Evolutionary conservation across 2,797 vertebrate species (phyloP), one percentile per base, ranked within the genome.

Genomic region (Centroberyx gerrardi): DNA sequence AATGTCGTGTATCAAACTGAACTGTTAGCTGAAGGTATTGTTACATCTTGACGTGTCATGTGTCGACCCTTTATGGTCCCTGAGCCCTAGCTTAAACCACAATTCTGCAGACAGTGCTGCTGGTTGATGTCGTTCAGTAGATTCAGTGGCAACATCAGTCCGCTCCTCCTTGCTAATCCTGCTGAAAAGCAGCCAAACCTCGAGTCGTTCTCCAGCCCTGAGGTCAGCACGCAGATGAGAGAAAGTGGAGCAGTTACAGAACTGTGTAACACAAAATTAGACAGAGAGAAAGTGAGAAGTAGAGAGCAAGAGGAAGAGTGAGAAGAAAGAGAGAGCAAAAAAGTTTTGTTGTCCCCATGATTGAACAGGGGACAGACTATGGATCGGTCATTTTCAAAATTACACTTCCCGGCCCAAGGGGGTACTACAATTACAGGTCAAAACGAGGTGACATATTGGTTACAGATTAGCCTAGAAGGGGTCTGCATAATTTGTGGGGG

Each of bases 401-500:
- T 12, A 42, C 9, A 42, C 12, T 2, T 2, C 2, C 8, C 8
- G 38, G 9, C 40, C 40, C 40, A 10, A 10, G 12, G 40, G 40
- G 12, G 8, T 3, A 9, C 40, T 10, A 42, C 40, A 42, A 10
- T 42, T 42, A 42, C 40, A 42, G 40, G 40, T 42, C 8, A 72
- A 76, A 74, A 68, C 14, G 52, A 48, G 22, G 65, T 54, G 36
- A 28, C 13, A 29, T 55, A 59, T 60, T 77, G 79, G 68, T 74
- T 72, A 70, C 63, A 59, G 36, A 75, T 68, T 51, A 36, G 22
- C 44, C 70, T 27, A 46, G 56, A 68, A 14, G 28, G 55, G 14
- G 67, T 69, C 40, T 63, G 78, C 63, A 80, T 79, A 77, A 78
- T 77, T 56, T 73, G 69, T 31, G 36, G 40, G 40, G 33, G 40